Base-by-base conservation (phyloP, 2,888 invertebrate species). In the Drosophila kokeensis region DNA sequence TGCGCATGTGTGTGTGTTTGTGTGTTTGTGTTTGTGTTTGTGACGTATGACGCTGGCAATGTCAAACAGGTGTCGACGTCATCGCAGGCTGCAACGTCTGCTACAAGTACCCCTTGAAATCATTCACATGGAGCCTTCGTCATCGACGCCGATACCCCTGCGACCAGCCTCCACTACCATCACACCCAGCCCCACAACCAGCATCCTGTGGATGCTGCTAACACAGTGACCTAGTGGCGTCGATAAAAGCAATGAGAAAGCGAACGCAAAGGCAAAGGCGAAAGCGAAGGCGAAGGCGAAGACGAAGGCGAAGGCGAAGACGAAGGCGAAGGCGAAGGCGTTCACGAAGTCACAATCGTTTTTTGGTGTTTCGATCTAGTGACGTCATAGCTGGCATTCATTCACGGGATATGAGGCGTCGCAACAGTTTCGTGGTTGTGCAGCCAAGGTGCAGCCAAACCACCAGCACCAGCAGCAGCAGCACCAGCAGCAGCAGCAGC, bases 211-310 rank as follows among this genome's bases (percentile, higher is more conserved):
- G 24, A 24, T 24, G 24, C 24, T 24, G 24, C 24, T 24, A 24
- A 92, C 92, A 92, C 92, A 92, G 87, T 93, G 93, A 93, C 93
- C 92, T 91, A 92, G 75, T 87, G 81, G 66, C 90, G 57, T 48
- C 76, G 52, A 73, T 18, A 36, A 54, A 38, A 40, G 6, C 45
- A 4, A 32, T 32, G 60, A 32, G 61, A 64, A 67, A 62, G 58
- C 71, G 68, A 78, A 48, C 66, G 63, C 24, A 0, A 24, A 24
- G 24, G 24, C 24, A 24, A 24, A 2, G 24, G 24, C 24, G 2
- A 40, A 8, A 8, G 5, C 50, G 11, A n/a, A 36, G 18, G 21
- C 58, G 29, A 63, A 63, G 24, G 36, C 38, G 11, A n/a, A n/a
- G n/a, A n/a, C 71, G 67, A 79, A 66, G 50, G 63, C 69, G 58